Evolutionary conservation across 2,888 invertebrate genomes (phyloP).

Genomic region (Rotaria macrura): DNA sequence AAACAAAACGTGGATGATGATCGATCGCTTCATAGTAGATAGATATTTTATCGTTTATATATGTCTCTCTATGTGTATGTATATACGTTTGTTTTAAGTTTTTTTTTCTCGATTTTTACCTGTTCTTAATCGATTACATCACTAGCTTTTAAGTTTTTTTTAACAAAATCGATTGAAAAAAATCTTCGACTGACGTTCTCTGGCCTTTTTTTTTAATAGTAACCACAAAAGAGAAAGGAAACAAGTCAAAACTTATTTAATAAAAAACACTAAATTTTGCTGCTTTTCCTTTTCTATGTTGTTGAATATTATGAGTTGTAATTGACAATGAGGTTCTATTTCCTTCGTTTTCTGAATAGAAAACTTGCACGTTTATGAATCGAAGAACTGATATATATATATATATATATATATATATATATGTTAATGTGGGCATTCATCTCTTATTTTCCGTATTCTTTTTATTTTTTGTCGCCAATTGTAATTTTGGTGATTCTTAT

Average conservation of each 20-base stretch:
- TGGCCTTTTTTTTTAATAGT: not conserved
- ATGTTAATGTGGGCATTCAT: not conserved
- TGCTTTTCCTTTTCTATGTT: not conserved
- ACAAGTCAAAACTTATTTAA: not conserved
- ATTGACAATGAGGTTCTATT: not conserved
- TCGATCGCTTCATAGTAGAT: not conserved
- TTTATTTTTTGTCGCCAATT: not conserved
- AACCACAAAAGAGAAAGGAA: not conserved
- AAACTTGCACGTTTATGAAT: not conserved
- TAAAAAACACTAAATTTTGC: not conserved
- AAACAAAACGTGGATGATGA: not conserved
- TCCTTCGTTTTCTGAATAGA: not conserved
- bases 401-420: too few relatives aligned
- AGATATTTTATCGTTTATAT: not conserved
- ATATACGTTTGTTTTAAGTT: too few relatives aligned
- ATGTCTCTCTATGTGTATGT: not conserved
- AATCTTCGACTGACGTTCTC: not conserved
- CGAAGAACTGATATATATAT: not conserved
- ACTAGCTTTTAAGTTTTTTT: not conserved
- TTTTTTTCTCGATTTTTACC: not conserved
- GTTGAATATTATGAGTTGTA: not conserved
- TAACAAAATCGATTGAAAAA: not conserved
- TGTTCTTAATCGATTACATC: not conserved
- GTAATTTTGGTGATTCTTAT: not conserved
- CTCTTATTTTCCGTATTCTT: not conserved